Evolutionary conservation across 2,797 vertebrate genomes (phyloP), one percentile per base, ranked within the genome.

Genomic region (Leptodactylus fallax): DNA sequence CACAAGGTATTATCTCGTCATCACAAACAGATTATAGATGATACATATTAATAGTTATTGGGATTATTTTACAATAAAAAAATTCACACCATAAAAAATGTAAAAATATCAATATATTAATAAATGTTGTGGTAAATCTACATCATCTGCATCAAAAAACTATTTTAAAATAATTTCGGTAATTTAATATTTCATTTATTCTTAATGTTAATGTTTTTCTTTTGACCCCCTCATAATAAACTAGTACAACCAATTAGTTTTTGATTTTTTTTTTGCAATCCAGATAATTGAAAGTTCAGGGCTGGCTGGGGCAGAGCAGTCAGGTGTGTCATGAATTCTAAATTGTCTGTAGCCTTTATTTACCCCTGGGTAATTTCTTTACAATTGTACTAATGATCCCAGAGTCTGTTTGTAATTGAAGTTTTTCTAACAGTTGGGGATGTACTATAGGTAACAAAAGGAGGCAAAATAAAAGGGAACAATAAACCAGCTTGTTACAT

Each of bases 341-440:
- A 88, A 79, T 84, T 51, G 72, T 71, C 81, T 79, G 25, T 55
- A 67, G 17, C 27, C 14, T 76, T 61, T n/a, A 60, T 67, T 72
- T 79, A 83, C 74, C 63, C 80, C 63, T 80, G 65, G 82, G 76
- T 85, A 58, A 84, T 88, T 83, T 14, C 51, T 45, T 49, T 61
- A 25, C 71, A 83, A n/a, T 79, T 74, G 77, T 23, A 53, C 47
- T 88, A 65, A 88, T 79, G 63, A 61, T 60, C 85, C 36, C 36
- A 4, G 36, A 36, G 2, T 36, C 36, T 36, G 36, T 2, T 36
- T 36, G 36, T 1, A 36, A 36, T 36, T n/a, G 36, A 36, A 36
- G 36, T 4, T 36, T 36, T 36, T 36, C 36, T 36, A 36, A 2
- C 2, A 36, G 36, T 36, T 36, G 36, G 36, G 36, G 36, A 1